These are phyloP conservation scores for Melanotaenia pygmaea DNA, from an alignment of 2,797 vertebrate genomes.

Conservation along the genomic window DNA sequence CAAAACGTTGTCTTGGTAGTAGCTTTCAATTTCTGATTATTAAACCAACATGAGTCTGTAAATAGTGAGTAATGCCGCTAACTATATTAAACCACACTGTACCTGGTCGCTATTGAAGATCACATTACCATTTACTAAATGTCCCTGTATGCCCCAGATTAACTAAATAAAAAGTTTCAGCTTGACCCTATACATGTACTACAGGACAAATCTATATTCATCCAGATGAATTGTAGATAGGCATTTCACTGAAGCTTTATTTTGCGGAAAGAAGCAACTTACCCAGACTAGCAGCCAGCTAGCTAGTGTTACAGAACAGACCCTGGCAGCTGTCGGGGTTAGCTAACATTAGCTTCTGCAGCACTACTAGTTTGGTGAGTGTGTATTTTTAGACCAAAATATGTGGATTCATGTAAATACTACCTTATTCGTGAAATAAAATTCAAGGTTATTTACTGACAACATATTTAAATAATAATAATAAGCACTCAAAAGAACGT, in stretches of 20 bases:
- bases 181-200: neutral
- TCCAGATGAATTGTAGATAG: neutral
- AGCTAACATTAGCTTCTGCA: constrained; percentile 38
- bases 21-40: neutral
- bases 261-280: constrained; percentile 33
- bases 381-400: constrained; percentile 71
- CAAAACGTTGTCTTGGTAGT: neutral
- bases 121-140: neutral
- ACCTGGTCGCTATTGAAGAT: neutral
- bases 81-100: neutral
- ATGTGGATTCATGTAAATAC: constrained; percentile 2
- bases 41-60: neutral
- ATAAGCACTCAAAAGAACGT: neutral
- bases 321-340: constrained; percentile 39
- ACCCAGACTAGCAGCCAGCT: constrained; percentile 41
- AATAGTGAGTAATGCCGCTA: neutral
- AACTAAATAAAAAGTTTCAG: neutral
- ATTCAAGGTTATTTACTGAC: neutral
- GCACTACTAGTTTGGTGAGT: constrained; percentile 46
- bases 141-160: neutral
- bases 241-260: neutral
- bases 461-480: neutral
- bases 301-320: constrained; percentile 25
- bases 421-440: neutral
- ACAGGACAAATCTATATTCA: neutral